Conservation (phyloP, 2,113 vertebrate genomes). For the Acrocephalus kingi region DNA sequence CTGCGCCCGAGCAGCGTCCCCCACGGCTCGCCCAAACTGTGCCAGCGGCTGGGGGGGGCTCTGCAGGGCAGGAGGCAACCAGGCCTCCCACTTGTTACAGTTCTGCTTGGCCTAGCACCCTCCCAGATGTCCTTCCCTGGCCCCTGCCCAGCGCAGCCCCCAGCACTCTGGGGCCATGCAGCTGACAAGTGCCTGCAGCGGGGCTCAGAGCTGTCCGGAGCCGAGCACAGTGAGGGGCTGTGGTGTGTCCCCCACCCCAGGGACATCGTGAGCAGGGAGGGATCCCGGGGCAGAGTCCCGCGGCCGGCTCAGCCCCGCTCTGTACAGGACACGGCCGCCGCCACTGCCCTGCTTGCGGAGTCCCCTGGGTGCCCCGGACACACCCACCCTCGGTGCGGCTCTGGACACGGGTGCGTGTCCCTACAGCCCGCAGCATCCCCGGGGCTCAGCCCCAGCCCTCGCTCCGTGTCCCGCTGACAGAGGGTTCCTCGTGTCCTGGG, state of each 20-base stretch:
- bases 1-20: rapidly evolving
- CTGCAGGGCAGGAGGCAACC: background rate
- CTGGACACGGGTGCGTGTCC: background rate
- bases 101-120: background rate
- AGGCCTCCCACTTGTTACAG: background rate
- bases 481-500: background rate
- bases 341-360: rapidly evolving
- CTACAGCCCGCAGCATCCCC: background rate
- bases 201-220: background rate
- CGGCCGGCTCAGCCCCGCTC: background rate
- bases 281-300: background rate
- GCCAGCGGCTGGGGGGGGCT: background rate
- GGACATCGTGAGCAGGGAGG: background rate
- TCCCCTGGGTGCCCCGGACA: background rate
- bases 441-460: background rate
- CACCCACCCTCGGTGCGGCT: background rate
- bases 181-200: background rate
- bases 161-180: rapidly evolving
- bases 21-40: background rate
- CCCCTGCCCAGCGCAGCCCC: background rate
- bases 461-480: background rate
- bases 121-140: background rate
- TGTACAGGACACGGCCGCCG: background rate
- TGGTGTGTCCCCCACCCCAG: background rate
- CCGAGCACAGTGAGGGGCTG: background rate